phyloP scores from a whole-genome alignment of 1,140 invertebrate genomes.

The Rhopalosiphum maidis region DNA sequence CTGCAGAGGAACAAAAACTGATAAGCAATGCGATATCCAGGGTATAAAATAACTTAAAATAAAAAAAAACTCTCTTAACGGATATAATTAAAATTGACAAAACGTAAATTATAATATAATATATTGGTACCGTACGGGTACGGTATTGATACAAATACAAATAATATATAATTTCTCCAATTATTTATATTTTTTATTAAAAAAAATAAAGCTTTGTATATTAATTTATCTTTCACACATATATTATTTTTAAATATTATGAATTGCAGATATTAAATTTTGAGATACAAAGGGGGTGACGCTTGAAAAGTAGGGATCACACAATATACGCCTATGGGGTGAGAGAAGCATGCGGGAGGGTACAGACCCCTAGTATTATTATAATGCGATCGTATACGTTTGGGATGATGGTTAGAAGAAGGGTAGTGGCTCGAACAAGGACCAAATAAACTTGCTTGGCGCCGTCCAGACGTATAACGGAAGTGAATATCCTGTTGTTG shows the following conservation, averaged over 20 bases:
- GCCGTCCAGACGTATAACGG: not conserved
- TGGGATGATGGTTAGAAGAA: not conserved
- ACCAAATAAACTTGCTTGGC: constrained; percentile 24
- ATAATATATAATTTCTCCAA: no score
- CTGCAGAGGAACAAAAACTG: not conserved
- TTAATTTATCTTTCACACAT: not conserved
- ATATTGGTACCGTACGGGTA: no score
- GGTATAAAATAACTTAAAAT: not conserved
- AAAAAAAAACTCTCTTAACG: no score
- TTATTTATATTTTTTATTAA: no score
- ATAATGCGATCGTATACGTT: not conserved
- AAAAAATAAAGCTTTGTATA: not conserved
- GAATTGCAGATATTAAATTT: not conserved
- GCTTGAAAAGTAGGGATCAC: no score
- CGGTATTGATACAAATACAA: no score
- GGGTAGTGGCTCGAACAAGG: no score
- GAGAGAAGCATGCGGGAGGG: not conserved
- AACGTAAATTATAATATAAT: no score
- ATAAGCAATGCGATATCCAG: not conserved
- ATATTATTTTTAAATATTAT: not conserved
- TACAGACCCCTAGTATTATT: not conserved
- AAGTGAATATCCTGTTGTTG: not conserved
- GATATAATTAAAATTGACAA: no score
- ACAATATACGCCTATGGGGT: no score
- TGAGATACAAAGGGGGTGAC: not conserved